Evolutionary conservation across 2,797 vertebrate species (phyloP).

Genomic region (Aeoliscus strigatus): DNA sequence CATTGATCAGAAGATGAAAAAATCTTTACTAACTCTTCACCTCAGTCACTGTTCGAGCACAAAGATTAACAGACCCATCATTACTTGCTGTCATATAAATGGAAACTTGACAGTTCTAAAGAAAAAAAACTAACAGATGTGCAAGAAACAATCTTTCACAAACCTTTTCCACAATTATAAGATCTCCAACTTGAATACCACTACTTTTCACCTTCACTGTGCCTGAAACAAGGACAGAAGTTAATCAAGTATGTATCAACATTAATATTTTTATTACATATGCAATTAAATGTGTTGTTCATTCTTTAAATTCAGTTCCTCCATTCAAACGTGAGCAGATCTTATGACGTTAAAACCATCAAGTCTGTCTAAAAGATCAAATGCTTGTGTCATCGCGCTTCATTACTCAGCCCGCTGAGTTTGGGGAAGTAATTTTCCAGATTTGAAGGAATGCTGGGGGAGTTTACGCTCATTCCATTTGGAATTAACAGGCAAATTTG

Average conservation of each 20-base stretch:
- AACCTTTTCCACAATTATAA: conserved; percentile 99
- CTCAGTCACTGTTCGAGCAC: conserved; percentile 43
- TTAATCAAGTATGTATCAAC: conserved; percentile 1
- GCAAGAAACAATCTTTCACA: conserved; percentile 30
- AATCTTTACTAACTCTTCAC: conserved; percentile 72
- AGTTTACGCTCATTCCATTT: conserved; percentile 72
- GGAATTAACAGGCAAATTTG: conserved; percentile 76
- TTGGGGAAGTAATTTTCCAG: conserved; percentile 44
- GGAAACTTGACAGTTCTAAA: conserved; percentile 33
- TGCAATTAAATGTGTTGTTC: neutral
- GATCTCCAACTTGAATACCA: conserved; percentile 96
- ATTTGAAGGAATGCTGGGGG: conserved; percentile 68
- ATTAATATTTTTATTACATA: too few relatives aligned
- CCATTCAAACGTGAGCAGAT: neutral
- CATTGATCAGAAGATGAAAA: conserved; percentile 73
- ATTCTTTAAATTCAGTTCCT: neutral
- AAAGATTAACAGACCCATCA: conserved; percentile 49
- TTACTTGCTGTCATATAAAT: conserved; percentile 52
- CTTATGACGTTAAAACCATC: too few relatives aligned
- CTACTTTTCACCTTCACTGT: conserved; percentile 97
- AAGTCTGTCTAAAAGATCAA: neutral
- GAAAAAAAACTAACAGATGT: conserved; percentile 42
- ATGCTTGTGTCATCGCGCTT: conserved; percentile 12
- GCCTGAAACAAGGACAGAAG: conserved; percentile 70
- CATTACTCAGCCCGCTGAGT: conserved; percentile 22